Evolutionary conservation across 1,140 invertebrate genomes (phyloP).

Genomic region (Drosophila nikananu): DNA sequence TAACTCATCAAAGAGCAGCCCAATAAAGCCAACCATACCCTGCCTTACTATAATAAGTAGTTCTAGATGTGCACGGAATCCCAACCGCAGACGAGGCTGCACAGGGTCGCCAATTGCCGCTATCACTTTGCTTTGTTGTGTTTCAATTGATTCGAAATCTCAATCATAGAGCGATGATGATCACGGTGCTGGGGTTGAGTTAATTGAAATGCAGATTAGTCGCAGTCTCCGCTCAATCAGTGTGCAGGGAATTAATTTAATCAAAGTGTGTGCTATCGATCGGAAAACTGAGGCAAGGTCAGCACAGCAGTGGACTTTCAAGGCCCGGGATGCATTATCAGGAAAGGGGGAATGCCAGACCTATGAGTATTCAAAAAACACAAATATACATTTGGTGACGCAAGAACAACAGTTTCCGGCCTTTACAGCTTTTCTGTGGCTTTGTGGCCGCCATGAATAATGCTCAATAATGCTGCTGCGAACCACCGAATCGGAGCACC

Average conservation of each 20-base stretch:
- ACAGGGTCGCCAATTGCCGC: conserved; percentile 15
- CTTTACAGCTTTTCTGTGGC: conserved; percentile 26
- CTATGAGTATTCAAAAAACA: conserved; percentile 18
- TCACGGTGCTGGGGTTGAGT: conserved; percentile 13
- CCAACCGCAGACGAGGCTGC: conserved; percentile 16
- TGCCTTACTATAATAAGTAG: conserved; percentile 10
- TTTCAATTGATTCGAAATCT: conserved; percentile 50
- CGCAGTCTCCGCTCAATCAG: conserved; percentile 23
- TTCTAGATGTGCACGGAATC: background rate
- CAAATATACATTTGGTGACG: conserved; percentile 23
- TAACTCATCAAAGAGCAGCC: background rate
- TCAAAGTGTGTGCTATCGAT: conserved; percentile 31
- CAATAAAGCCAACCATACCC: background rate
- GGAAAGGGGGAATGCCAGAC: conserved; percentile 21
- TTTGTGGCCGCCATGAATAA: conserved; percentile 66
- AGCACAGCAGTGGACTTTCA: conserved; percentile 1
- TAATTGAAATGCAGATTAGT: conserved; percentile 57
- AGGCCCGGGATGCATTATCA: conserved; percentile 30
- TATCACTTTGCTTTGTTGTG: conserved; percentile 23
- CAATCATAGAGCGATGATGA: conserved; percentile 9
- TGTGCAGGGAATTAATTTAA: conserved; percentile 9
- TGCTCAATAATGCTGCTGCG: conserved; percentile 26
- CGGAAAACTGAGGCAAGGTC: conserved; percentile 30
- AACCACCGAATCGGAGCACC: too few species aligned
- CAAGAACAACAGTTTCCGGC: conserved; percentile 35